Evolutionary conservation across 2,113 vertebrate species (phyloP).

Genomic region (Arizona elegans): DNA sequence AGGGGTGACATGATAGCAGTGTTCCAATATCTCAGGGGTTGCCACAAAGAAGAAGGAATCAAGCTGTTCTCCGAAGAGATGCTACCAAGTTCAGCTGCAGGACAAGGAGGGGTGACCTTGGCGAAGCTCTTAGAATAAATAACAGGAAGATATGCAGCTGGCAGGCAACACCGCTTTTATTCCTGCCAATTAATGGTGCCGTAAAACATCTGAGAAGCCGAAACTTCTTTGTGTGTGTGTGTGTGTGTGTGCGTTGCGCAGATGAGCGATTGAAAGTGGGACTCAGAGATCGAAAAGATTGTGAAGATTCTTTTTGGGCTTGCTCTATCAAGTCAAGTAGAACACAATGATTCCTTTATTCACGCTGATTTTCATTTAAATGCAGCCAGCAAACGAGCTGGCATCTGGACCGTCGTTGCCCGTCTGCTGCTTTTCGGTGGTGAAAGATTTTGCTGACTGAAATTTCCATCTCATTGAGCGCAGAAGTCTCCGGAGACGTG

Average conservation of each 20-base stretch:
- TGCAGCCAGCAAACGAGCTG: slow-evolving; percentile 36
- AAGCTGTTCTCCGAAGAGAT: slow-evolving; percentile 1
- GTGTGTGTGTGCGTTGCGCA: slow-evolving; percentile 12
- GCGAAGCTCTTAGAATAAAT: slow-evolving; percentile 21
- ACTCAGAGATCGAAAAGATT: neutral
- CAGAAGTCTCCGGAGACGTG: slow-evolving; percentile 37
- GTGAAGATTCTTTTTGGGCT: neutral
- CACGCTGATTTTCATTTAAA: slow-evolving; percentile 41
- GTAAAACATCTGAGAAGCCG: slow-evolving; percentile 31
- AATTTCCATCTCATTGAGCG: slow-evolving; percentile 58
- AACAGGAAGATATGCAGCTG: slow-evolving; percentile 44
- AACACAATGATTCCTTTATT: slow-evolving; percentile 43
- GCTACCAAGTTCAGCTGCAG: slow-evolving; percentile 42
- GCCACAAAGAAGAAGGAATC: too few species aligned
- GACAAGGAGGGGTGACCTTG: slow-evolving; percentile 54
- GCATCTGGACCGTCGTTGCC: slow-evolving; percentile 24
- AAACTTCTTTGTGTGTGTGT: neutral
- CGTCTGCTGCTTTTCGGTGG: slow-evolving; percentile 44
- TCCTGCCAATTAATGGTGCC: slow-evolving; percentile 52
- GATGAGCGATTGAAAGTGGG: slow-evolving; percentile 33
- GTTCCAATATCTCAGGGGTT: too few species aligned
- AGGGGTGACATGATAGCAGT: neutral
- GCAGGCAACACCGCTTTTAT: slow-evolving; percentile 53
- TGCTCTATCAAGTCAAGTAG: neutral
- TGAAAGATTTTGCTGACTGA: slow-evolving; percentile 50